Conservation (phyloP, 2,888 invertebrate genomes). For the Amphipyra tragopoginis region DNA sequence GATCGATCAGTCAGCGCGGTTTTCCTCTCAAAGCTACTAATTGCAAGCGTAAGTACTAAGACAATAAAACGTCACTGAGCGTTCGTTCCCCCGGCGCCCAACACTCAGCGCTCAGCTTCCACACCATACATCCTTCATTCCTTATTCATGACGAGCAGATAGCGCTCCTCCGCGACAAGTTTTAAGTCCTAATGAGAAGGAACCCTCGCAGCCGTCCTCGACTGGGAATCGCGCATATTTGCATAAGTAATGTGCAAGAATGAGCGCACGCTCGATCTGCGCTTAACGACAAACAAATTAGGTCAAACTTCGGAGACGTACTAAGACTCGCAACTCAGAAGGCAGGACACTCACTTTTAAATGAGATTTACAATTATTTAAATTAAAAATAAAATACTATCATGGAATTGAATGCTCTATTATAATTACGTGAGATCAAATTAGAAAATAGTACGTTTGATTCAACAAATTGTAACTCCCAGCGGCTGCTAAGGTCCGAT, state of each 20-base stretch:
- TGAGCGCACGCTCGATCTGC: constrained; percentile 1
- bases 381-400: not conserved
- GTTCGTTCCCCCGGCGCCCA: not conserved
- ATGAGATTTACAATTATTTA: not conserved
- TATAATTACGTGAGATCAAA: too few species aligned
- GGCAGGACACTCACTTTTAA: not conserved
- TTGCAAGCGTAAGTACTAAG: not conserved
- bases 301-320: constrained; percentile 15
- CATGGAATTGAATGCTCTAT: too few species aligned
- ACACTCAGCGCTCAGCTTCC: not conserved
- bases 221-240: constrained; percentile 39
- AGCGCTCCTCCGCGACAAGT: constrained; percentile 18
- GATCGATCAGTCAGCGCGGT: too few species aligned
- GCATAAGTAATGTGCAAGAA: constrained; percentile 25
- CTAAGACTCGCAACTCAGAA: not conserved
- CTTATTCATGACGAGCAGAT: constrained; percentile 29
- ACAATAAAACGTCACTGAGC: not conserved
- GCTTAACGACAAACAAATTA: constrained; percentile 30
- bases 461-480: too few species aligned
- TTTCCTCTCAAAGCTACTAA: too few species aligned
- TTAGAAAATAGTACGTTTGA: too few species aligned
- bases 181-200: constrained; percentile 38
- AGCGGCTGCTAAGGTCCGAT: too few species aligned
- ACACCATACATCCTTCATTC: constrained; percentile 8
- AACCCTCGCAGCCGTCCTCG: constrained; percentile 3